phyloP scores from a whole-genome alignment of 2,888 invertebrate species.

The Mylabris sibirica region DNA sequence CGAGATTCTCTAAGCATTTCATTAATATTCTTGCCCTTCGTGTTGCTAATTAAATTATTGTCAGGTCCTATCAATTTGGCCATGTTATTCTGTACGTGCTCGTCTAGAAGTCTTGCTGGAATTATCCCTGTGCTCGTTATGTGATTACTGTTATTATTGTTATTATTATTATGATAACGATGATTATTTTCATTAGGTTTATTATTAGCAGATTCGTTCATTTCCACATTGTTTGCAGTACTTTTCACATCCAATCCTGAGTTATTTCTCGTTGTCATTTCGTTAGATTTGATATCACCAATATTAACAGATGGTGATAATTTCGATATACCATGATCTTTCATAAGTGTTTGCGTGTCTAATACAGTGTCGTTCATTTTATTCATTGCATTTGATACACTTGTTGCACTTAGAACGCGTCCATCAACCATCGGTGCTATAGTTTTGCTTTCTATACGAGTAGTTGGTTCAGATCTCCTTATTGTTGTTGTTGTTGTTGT shows the following conservation, averaged over 20 bases:
- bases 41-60: conserved; percentile 38
- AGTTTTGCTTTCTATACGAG: conserved; percentile 15
- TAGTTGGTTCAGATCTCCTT: not conserved
- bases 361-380: conserved; percentile 60
- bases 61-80: conserved; percentile 44
- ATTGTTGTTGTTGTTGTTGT: not conserved
- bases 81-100: conserved; percentile 52
- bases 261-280: conserved; percentile 31
- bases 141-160: conserved; percentile 37
- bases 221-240: conserved; percentile 44
- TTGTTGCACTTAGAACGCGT: conserved; percentile 57
- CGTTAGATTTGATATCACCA: conserved; percentile 43
- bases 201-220: conserved; percentile 34
- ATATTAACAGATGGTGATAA: conserved; percentile 46
- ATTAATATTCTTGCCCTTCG: conserved; percentile 47
- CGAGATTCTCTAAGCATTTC: conserved; percentile 54
- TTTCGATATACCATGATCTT: conserved; percentile 52
- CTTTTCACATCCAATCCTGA: conserved; percentile 43
- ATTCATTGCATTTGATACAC: conserved; percentile 59
- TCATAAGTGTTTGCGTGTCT: conserved; percentile 57
- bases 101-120: conserved; percentile 46
- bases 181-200: conserved; percentile 10
- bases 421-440: conserved; percentile 55
- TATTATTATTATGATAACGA: not conserved
- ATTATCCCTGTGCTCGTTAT: conserved; percentile 44